Evolutionary conservation across 2,888 invertebrate genomes (phyloP).

Genomic region (Spisula subtruncata): DNA sequence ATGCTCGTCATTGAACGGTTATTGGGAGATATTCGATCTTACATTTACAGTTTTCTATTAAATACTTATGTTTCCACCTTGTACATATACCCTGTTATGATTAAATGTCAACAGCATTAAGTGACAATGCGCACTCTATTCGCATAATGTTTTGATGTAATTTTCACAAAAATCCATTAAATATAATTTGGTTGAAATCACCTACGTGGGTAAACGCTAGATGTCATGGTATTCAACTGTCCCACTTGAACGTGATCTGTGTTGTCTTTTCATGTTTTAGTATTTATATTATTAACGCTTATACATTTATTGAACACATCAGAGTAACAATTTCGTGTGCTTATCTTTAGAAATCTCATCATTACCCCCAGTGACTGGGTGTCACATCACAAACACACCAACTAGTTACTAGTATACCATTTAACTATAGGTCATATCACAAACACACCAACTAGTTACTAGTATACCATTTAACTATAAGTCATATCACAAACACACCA

Average conservation of each 20-base stretch:
- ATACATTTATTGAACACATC: too few relatives aligned
- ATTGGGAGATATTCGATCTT: background rate
- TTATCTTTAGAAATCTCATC: too few relatives aligned
- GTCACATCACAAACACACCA: too few relatives aligned
- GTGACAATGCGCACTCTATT: background rate
- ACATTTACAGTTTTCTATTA: background rate
- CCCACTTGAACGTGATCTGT: background rate
- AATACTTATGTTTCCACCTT: background rate
- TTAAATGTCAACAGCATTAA: constrained; percentile 7
- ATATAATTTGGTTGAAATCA: background rate
- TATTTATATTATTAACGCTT: too few relatives aligned
- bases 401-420: too few relatives aligned
- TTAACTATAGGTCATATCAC: too few relatives aligned
- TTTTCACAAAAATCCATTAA: background rate
- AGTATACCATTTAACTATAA: too few relatives aligned
- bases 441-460: too few relatives aligned
- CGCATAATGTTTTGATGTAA: background rate
- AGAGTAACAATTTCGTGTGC: too few relatives aligned
- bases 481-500: too few relatives aligned
- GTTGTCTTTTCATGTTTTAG: too few relatives aligned
- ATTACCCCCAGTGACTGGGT: too few relatives aligned
- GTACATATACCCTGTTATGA: background rate
- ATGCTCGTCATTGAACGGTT: background rate
- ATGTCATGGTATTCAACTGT: background rate
- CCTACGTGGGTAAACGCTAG: background rate